Evolutionary conservation across 2,888 invertebrate genomes (phyloP), one percentile per base, ranked within the genome.

Genomic region (Periphyllus acericola): DNA sequence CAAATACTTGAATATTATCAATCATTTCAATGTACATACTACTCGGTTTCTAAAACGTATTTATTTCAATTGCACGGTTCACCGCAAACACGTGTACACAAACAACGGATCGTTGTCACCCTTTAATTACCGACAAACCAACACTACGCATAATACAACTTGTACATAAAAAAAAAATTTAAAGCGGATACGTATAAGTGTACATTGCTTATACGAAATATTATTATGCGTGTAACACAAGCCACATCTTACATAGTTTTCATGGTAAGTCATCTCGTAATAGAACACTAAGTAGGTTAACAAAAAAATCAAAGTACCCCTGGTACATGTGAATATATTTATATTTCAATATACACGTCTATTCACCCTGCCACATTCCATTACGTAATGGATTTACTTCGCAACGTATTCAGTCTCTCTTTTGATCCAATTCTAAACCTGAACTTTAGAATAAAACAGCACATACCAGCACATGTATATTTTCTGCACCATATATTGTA

Each of bases 371-470:
- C 11, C 34, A 60, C 79, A 87, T 87, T 46, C 87, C 46, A 87
- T 87, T 87, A 75, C 36, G 80, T 87, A 87, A 87, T 87, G 81
- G 80, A 87, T 81, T 87, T 87, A 25, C 72, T 34, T 81, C 29
- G 40, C 40, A 79, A n/a, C n/a, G 81, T 40, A 80, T 66, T 66
- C 60, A 74, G 55, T 81, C 25, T 66, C 25, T 66, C 60, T 74
- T 81, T 87, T 87, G 80, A 74, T 80, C 79, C 55, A 72, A 86
- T 68, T 72, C 78, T 79, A 71, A 52, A 75, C 74, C 60, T 66
- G 46, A 71, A 85, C 52, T 46, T 85, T 78, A 78, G 84, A 34
- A 85, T 32, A 76, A 68, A 78, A 76, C 34, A 68, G 76, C 84
- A 75, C 75, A 83, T 60, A 75, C 29, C 32, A 60, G 72, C 55